Conservation (phyloP, 2,797 vertebrate genomes). For the Acanthurus leucopareius region DNA sequence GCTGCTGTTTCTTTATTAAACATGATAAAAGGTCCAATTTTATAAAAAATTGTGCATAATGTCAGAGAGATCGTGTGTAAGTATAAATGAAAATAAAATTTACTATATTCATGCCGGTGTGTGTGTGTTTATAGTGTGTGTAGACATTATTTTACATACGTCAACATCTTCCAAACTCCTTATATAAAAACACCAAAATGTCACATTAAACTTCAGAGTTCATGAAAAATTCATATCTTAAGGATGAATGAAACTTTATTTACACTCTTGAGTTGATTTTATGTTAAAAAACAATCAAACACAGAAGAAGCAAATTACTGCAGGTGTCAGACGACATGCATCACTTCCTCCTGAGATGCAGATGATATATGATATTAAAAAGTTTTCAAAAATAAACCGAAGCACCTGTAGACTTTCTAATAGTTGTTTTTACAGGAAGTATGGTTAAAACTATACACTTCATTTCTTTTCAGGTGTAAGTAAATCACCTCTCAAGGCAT, state of each 20-base stretch:
- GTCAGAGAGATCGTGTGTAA: neutral
- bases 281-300: neutral
- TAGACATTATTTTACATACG: neutral
- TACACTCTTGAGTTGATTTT: too few relatives aligned
- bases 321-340: neutral
- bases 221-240: neutral
- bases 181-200: neutral
- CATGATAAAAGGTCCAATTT: neutral
- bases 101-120: neutral
- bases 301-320: neutral
- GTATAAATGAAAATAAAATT: neutral
- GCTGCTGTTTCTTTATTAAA: neutral
- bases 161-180: neutral
- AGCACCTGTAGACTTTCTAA: neutral
- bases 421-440: neutral
- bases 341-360: neutral
- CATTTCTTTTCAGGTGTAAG: neutral
- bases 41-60: neutral
- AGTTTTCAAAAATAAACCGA: neutral
- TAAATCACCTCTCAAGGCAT: too few relatives aligned
- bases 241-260: neutral
- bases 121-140: neutral
- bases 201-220: neutral
- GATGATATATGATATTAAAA: too few relatives aligned
- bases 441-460: neutral